These are phyloP conservation scores for Hozukius guyotensis DNA, from an alignment of 2,797 vertebrate genomes.

Conservation along the genomic window DNA sequence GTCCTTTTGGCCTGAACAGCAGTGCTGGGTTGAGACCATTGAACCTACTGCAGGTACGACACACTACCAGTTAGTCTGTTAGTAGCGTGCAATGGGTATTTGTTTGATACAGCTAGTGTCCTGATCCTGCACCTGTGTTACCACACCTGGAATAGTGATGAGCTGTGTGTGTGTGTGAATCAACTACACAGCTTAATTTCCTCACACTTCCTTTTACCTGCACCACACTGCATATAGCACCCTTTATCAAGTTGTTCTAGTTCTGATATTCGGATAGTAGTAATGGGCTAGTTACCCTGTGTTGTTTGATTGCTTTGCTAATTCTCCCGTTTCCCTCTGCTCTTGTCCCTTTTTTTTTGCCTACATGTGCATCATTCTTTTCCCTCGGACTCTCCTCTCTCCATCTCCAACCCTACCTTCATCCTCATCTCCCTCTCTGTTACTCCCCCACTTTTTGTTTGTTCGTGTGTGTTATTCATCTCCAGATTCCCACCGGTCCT, in stretches of 20 bases:
- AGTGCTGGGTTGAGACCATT: slow-evolving; percentile 90
- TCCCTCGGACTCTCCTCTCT: slow-evolving; percentile 23
- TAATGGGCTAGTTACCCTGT: slow-evolving; percentile 12
- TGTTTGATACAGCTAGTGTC: slow-evolving; percentile 6
- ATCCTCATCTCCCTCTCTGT: slow-evolving; percentile 7
- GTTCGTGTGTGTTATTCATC: slow-evolving; percentile 45
- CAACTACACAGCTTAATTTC: slow-evolving; percentile 11
- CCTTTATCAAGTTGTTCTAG: not conserved
- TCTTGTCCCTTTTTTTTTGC: slow-evolving; percentile 13
- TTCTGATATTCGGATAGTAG: slow-evolving; percentile 8
- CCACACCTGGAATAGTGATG: not conserved
- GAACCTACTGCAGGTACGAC: slow-evolving; percentile 95
- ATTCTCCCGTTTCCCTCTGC: slow-evolving; percentile 40
- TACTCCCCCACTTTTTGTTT: slow-evolving; percentile 17
- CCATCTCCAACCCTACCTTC: not conserved
- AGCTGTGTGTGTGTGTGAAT: slow-evolving; percentile 8
- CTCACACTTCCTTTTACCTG: slow-evolving; percentile 3
- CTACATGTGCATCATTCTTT: slow-evolving; percentile 33
- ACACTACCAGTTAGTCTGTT: not conserved
- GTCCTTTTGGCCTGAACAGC: slow-evolving; percentile 93
- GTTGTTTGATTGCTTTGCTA: slow-evolving; percentile 49
- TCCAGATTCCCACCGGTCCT: slow-evolving; percentile 88
- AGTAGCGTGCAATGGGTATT: slow-evolving; percentile 30
- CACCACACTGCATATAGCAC: not conserved
- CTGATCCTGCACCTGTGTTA: slow-evolving; percentile 13